These are phyloP conservation scores for Dermolepida albohirtum DNA, from an alignment of 2,888 invertebrate species.

Conservation along the genomic window DNA sequence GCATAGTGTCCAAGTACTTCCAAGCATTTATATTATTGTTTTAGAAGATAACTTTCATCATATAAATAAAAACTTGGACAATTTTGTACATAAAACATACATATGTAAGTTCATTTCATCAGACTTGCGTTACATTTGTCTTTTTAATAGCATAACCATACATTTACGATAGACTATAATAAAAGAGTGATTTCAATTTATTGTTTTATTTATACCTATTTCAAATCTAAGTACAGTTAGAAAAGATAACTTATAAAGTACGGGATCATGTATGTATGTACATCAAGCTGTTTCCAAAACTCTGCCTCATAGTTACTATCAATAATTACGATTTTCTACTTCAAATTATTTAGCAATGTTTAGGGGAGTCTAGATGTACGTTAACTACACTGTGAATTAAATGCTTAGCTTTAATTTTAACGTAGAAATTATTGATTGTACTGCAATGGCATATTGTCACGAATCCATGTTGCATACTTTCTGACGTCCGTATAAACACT, in stretches of 20 bases:
- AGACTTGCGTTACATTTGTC: slow-evolving; percentile 41
- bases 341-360: no score
- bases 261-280: neutral
- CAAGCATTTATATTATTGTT: slow-evolving; percentile 21
- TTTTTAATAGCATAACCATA: slow-evolving; percentile 45
- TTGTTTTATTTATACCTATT: slow-evolving; percentile 31
- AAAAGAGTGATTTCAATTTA: slow-evolving; percentile 37
- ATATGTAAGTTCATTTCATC: slow-evolving; percentile 37
- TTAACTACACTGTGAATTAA: no score
- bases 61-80: slow-evolving; percentile 25
- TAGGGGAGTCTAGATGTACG: no score
- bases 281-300: neutral
- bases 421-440: slow-evolving; percentile 52
- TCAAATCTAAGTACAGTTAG: neutral
- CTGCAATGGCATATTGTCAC: slow-evolving; percentile 73
- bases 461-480: slow-evolving; percentile 81
- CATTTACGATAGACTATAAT: slow-evolving; percentile 45
- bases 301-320: no score
- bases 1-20: slow-evolving; percentile 29
- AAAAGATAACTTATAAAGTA: neutral
- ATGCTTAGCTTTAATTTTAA: no score
- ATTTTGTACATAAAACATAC: slow-evolving; percentile 41
- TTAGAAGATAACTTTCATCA: slow-evolving; percentile 18
- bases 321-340: no score
- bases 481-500: slow-evolving; percentile 83